Base-by-base conservation (phyloP, 2,888 invertebrate genomes). In the Agrotis clavis region DNA sequence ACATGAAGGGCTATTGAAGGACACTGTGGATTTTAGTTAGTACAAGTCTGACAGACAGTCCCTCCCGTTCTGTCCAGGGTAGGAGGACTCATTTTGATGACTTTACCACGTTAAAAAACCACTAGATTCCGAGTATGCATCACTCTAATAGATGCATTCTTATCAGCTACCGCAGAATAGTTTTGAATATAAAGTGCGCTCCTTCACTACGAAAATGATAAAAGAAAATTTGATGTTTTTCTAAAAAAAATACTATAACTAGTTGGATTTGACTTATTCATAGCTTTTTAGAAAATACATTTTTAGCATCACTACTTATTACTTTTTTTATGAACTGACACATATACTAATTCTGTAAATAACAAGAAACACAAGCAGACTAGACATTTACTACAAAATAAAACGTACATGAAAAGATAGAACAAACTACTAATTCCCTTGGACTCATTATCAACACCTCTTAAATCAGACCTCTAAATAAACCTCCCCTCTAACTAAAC, bases 111-210 rank as follows among this genome's bases (percentile, higher is more conserved):
- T n/a, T n/a, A n/a, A n/a, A n/a, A n/a, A n/a, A n/a, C n/a, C n/a
- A n/a, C n/a, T n/a, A n/a, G n/a, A n/a, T n/a, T n/a, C n/a, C n/a
- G n/a, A n/a, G n/a, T n/a, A n/a, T n/a, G n/a, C n/a, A n/a, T n/a
- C n/a, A n/a, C n/a, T n/a, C n/a, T n/a, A n/a, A n/a, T n/a, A 62
- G 51, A 71, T 70, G 13, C 64, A 51, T 61, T n/a, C n/a, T n/a
- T 73, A 78, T 78, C 81, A 71, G 60, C 25, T 63, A 5, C 19
- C 11, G 61, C 71, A 68, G 67, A 71, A 76, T 59, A 78, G 57
- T 51, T 74, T 61, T 72, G 51, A 76, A 83, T 72, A n/a, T 63
- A 47, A 72, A 71, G 53, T 50, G 45, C 66, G 21, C 54, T 56
- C 53, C 19, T 73, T 64, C 60, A 57, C 73, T 57, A 13, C 18